Evolutionary conservation across 2,113 vertebrate species (phyloP).

Genomic region (Semnopithecus entellus): DNA sequence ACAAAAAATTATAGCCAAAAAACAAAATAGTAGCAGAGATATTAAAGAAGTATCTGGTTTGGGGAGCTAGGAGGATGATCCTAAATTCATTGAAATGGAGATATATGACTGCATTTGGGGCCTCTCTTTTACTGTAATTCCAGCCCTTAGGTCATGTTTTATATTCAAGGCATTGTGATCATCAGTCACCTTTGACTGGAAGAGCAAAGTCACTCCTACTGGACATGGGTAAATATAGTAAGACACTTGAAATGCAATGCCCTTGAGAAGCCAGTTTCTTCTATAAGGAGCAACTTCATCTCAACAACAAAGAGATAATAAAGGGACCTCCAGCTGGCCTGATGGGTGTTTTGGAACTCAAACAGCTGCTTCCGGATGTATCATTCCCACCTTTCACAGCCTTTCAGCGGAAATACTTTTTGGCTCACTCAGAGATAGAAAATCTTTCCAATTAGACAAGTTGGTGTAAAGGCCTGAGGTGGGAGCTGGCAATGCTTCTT

Average conservation of each 20-base stretch:
- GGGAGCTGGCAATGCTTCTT: constrained; percentile 31
- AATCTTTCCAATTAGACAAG: constrained; percentile 19
- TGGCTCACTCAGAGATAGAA: neutral
- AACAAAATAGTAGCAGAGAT: neutral
- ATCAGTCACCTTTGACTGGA: neutral
- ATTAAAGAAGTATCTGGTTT: neutral
- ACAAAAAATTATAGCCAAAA: neutral
- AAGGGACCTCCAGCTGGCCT: constrained; percentile 22
- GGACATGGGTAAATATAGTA: neutral
- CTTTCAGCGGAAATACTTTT: constrained; percentile 51
- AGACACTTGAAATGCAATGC: neutral
- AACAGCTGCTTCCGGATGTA: constrained; percentile 72
- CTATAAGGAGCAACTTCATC: neutral
- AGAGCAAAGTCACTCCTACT: neutral
- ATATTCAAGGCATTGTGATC: neutral
- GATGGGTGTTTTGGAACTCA: constrained; percentile 40
- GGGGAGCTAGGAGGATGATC: neutral
- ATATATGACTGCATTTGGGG: neutral
- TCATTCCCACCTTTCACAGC: constrained; percentile 44
- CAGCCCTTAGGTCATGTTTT: neutral
- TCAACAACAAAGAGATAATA: constrained; percentile 47
- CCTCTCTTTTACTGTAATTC: neutral
- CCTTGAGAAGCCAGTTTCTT: constrained; percentile 12
- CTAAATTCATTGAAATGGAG: neutral
- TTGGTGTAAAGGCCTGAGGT: neutral